phyloP scores from a whole-genome alignment of 2,113 vertebrate genomes.

The Vulpes lagopus region DNA sequence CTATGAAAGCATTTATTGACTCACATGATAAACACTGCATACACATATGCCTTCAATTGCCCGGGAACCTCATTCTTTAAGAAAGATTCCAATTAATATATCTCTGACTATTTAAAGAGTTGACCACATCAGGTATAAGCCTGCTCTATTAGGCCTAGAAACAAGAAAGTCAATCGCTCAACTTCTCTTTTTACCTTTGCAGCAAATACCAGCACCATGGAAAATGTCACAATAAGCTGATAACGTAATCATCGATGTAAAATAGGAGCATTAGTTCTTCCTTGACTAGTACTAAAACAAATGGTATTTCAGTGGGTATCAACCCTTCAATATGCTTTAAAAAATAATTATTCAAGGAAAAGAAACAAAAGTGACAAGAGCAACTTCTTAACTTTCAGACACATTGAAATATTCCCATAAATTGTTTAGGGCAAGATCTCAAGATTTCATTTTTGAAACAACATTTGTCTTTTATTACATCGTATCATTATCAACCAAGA shows the following conservation, averaged over 20 bases:
- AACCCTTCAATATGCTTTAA: neutral
- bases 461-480: neutral
- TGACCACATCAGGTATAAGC: neutral
- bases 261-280: neutral
- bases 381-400: neutral
- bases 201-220: neutral
- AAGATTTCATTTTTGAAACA: neutral
- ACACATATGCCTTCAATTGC: neutral
- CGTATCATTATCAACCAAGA: neutral
- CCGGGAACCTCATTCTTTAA: slow-evolving; percentile 10
- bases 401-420: neutral
- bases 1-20: neutral
- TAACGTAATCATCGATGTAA: neutral
- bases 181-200: neutral
- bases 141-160: neutral
- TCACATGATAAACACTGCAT: neutral
- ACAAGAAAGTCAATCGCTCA: neutral
- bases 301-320: neutral
- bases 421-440: neutral
- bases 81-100: neutral
- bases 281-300: neutral
- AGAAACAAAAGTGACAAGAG: neutral
- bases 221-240: neutral
- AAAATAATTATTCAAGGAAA: neutral
- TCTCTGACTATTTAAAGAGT: neutral